Evolutionary conservation across 2,888 invertebrate genomes (phyloP), one percentile per base, ranked within the genome.

Genomic region (Apamea epomidion): DNA sequence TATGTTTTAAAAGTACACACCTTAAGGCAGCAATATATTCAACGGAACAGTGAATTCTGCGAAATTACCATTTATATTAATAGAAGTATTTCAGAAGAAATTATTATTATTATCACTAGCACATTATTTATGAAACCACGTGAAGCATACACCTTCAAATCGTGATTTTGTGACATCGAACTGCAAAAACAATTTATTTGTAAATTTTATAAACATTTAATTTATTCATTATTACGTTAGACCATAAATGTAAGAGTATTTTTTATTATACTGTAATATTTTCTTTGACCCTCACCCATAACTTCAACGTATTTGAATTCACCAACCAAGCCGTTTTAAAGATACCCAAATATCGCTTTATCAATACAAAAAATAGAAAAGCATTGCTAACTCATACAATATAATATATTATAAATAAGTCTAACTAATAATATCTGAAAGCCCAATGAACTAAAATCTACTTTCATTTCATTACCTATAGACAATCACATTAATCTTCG

Each of bases 231-330:
- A 54, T 60, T 78, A 71, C n/a, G 2, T 65, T 45, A 74, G 25
- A 72, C 18, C 69, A 62, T 85, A 80, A 85, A 85, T 83, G 85
- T 65, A 67, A 65, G 32, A 60, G 42, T 51, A 60, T 48, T 73
- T 84, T 60, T 62, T 5, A 21, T 10, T 45, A 51, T 32, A 54
- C 21, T 16, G 21, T 32, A 12, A 37, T 54, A 68, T 25, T 79
- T 54, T 25, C 14, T 67, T 70, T 51, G 6, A 70, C 42, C 16
- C n/a, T 62, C 29, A 16, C 6, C 18, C 32, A 60, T 18, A 32
- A 37, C n/a, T 70, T 70, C 10, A 25, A 37, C 25, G 25, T 4
- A 37, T 64, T 65, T 67, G 10, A 42, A 54, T 62, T 32, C 14
- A 32, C 29, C 2, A 1, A 60, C n/a, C 16, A 45, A 65, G 18